Percentiles rank a stretch among this genome's conserved stretches.
Conservation (phyloP, 2,113 vertebrate genomes). For the Macaca nemestrina region DNA sequence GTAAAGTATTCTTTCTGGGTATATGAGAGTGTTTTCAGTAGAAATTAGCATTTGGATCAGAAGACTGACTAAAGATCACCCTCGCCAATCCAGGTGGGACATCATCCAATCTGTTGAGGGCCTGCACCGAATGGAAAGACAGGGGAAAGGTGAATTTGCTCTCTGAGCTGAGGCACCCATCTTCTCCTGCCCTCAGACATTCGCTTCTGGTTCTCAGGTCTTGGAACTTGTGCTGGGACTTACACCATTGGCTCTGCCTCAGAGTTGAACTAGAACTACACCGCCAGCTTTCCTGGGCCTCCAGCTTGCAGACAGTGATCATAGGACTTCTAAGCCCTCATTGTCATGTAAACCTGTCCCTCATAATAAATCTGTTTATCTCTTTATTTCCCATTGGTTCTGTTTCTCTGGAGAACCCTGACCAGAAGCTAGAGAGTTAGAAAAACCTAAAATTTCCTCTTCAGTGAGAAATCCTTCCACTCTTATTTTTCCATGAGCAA, state of each 20-base stretch:
- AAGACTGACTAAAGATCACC: neutral
- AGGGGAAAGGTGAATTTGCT: neutral
- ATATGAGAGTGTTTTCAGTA: neutral
- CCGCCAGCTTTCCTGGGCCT: neutral
- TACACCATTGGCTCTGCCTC: neutral
- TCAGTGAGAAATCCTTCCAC: neutral
- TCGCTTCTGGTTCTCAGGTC: neutral
- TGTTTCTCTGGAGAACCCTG: neutral
- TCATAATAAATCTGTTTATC: neutral
- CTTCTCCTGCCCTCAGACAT: neutral
- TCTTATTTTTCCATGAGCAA: slow-evolving; percentile 7
- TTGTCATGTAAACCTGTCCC: neutral
- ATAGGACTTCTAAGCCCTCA: neutral
- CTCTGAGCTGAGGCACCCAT: neutral
- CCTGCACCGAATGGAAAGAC: neutral
- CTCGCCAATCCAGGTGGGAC: neutral
- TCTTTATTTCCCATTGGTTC: neutral
- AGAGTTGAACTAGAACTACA: neutral
- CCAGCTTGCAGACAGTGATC: neutral
- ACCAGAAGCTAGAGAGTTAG: neutral
- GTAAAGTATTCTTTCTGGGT: neutral
- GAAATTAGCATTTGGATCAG: neutral
- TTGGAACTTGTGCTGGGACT: neutral
- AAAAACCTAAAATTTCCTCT: neutral
- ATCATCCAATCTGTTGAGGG: neutral